A percentile compares a stretch with the other conserved stretches of the same genome.
Conservation (phyloP, 2,888 invertebrate genomes). For the Papilio elwesi region DNA sequence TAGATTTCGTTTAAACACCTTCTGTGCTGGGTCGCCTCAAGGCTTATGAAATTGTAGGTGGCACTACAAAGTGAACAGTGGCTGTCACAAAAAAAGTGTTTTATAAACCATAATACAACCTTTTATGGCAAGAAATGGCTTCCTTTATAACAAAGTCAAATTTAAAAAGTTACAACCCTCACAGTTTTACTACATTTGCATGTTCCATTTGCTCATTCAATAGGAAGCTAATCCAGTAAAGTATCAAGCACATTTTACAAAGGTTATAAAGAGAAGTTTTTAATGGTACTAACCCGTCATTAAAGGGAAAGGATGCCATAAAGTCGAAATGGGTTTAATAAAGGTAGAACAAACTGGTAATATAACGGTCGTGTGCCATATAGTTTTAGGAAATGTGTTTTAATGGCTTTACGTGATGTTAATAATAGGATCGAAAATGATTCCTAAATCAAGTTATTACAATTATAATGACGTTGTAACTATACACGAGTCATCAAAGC, state of each 20-base stretch:
- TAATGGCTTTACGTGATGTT: constrained; percentile 8
- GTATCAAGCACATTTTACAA: constrained; percentile 1
- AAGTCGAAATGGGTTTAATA: constrained; percentile 32
- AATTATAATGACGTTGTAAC: not conserved
- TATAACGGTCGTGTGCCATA: constrained; percentile 8
- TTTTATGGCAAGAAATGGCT: not conserved
- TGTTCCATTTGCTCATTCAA: not conserved
- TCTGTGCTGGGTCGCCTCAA: too few relatives aligned
- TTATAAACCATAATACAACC: too few relatives aligned
- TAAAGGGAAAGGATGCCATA: constrained; percentile 24
- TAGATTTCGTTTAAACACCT: too few relatives aligned
- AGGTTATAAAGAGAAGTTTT: constrained; percentile 29
- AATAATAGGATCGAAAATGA: not conserved
- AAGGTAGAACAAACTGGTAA: constrained; percentile 31
- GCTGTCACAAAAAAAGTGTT: too few relatives aligned
- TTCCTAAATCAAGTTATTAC: not conserved
- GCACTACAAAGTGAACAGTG: too few relatives aligned
- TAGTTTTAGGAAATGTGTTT: constrained; percentile 26
- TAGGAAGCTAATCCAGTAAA: constrained; percentile 18
- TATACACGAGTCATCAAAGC: too few relatives aligned
- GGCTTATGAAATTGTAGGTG: too few relatives aligned
- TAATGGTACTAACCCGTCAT: constrained; percentile 27
- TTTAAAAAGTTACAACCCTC: not conserved
- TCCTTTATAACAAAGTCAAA: constrained; percentile 10
- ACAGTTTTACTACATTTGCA: constrained; percentile 5